A percentile compares a stretch with the other conserved stretches of the same genome.
Evolutionary conservation across 2,113 vertebrate species (phyloP).

Genomic region (Varanus salvator): DNA sequence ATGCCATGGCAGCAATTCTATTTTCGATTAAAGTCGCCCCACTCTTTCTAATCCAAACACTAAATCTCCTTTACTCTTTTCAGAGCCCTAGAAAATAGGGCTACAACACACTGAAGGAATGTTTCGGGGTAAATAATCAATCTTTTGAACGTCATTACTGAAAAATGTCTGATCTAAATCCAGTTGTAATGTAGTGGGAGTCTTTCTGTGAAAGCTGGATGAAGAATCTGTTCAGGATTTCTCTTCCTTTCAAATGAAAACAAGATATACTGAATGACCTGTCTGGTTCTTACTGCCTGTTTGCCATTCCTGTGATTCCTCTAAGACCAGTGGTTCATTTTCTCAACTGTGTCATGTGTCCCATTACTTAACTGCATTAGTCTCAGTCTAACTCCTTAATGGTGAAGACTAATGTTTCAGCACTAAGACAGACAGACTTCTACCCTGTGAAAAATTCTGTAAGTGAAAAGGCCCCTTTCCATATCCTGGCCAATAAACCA

Average conservation of each 20-base stretch:
- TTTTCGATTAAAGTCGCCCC: slow-evolving; percentile 38
- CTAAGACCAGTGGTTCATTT: neutral
- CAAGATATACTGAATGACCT: neutral
- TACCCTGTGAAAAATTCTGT: neutral
- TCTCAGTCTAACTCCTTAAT: neutral
- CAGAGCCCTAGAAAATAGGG: slow-evolving; percentile 8
- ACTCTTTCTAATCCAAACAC: slow-evolving; percentile 8
- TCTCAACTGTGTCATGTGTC: neutral
- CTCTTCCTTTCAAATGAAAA: slow-evolving; percentile 24
- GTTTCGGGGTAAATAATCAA: slow-evolving; percentile 38
- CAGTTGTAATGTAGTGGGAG: slow-evolving; percentile 3
- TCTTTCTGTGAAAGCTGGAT: neutral
- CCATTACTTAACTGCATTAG: slow-evolving; percentile 4
- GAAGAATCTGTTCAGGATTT: neutral
- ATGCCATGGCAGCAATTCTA: neutral
- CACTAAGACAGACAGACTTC: neutral
- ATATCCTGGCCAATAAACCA: neutral
- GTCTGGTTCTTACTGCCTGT: neutral
- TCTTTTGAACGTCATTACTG: slow-evolving; percentile 4
- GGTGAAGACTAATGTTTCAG: neutral
- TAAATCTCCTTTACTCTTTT: slow-evolving; percentile 23
- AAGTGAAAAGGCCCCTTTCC: neutral
- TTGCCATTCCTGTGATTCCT: neutral
- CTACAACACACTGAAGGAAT: slow-evolving; percentile 25
- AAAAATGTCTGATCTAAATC: slow-evolving; percentile 23